These are phyloP conservation scores for Sminthurides aquaticus DNA, from an alignment of 2,888 invertebrate genomes.

Conservation along the genomic window DNA sequence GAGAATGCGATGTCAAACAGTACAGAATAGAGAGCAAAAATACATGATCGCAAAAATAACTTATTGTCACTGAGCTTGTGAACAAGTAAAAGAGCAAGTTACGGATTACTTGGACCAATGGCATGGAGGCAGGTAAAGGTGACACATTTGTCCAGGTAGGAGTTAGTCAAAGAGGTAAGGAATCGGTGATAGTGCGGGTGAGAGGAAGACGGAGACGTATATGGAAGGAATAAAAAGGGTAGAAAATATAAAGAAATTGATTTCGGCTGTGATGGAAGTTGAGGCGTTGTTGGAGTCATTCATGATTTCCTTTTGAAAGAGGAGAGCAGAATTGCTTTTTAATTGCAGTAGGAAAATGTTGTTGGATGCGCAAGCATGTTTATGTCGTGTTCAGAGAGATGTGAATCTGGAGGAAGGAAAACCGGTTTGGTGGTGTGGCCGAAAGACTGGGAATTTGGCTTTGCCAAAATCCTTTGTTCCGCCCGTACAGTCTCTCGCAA, in stretches of 20 bases:
- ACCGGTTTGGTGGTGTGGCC: not conserved
- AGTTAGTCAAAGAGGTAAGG: no score
- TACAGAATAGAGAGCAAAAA: no score
- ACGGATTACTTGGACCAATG: no score
- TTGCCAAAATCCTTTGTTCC: not conserved
- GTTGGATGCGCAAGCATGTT: not conserved
- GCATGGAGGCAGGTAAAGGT: no score
- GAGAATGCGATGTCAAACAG: no score
- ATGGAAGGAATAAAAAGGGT: not conserved
- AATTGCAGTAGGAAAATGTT: not conserved
- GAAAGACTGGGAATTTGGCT: not conserved
- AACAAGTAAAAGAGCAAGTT: no score
- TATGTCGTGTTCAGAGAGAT: not conserved
- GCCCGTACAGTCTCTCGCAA: no score
- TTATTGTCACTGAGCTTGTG: no score
- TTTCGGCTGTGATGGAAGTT: not conserved
- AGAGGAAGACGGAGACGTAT: not conserved
- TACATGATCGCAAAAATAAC: no score
- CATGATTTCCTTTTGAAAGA: not conserved
- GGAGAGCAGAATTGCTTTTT: not conserved
- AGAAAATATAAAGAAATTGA: not conserved
- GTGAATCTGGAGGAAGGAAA: not conserved
- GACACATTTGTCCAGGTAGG: no score
- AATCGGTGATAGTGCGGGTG: no score
- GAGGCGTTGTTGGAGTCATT: not conserved